These are phyloP conservation scores for Etheostoma perlongum DNA, from an alignment of 2,797 vertebrate genomes.

Conservation along the genomic window DNA sequence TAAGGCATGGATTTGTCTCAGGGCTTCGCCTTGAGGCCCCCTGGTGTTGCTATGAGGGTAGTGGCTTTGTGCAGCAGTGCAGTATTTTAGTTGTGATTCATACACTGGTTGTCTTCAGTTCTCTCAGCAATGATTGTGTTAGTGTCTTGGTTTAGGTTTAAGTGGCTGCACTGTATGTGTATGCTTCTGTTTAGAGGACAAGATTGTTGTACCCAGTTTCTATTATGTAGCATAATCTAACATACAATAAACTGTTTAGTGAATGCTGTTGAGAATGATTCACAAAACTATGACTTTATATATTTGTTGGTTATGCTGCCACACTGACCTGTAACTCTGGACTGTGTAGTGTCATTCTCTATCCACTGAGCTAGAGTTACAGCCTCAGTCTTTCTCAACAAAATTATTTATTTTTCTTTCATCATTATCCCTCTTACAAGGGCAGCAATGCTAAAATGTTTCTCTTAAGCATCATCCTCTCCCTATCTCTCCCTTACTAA, in stretches of 20 bases:
- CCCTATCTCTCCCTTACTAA: not conserved
- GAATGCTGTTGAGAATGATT: not conserved
- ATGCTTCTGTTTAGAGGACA: not conserved
- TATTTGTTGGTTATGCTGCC: not conserved
- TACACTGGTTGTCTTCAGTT: not conserved
- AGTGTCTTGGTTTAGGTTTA: not conserved
- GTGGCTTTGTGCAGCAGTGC: constrained; percentile 63
- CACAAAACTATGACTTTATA: not conserved
- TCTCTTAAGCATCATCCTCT: not conserved
- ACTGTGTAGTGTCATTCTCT: not conserved
- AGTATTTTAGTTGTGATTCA: constrained; percentile 31
- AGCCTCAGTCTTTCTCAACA: not conserved
- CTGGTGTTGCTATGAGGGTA: constrained; percentile 77
- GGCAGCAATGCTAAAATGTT: not conserved
- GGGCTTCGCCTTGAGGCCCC: constrained; percentile 80
- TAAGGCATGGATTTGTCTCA: constrained; percentile 58
- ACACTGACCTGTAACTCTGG: not conserved
- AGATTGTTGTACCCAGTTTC: not conserved
- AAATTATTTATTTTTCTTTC: not conserved
- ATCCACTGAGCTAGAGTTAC: not conserved
- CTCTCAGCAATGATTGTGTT: not conserved
- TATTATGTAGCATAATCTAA: not conserved
- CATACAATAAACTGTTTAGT: not conserved
- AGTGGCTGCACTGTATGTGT: not conserved
- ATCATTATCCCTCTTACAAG: not conserved